Evolutionary conservation across 2,888 invertebrate species (phyloP).

Genomic region (Eulithis prunata): DNA sequence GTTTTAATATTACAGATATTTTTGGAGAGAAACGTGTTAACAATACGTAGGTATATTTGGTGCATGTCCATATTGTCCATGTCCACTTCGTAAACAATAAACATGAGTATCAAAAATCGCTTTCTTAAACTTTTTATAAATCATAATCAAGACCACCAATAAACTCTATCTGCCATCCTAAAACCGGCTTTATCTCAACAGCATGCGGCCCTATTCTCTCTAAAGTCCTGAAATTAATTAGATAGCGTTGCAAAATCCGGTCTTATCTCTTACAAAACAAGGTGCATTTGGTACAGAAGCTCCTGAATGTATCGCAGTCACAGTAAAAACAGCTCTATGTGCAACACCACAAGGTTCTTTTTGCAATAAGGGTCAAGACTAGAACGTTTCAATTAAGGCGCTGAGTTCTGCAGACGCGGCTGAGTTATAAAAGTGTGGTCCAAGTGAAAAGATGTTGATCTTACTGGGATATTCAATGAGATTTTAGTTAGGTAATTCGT

Average conservation of each 20-base stretch:
- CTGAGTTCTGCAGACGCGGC: conserved; percentile 11
- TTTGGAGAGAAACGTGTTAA: too few species aligned
- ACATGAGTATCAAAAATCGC: too few species aligned
- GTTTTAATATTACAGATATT: too few species aligned
- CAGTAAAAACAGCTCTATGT: background rate
- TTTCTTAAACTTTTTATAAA: background rate
- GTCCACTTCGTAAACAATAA: too few species aligned
- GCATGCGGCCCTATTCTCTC: background rate
- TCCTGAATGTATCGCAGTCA: background rate
- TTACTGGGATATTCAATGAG: too few species aligned
- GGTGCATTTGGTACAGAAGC: background rate
- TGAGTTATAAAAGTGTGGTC: conserved; percentile 9
- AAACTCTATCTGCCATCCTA: background rate
- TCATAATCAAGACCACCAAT: conserved; percentile 1
- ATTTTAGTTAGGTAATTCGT: too few species aligned
- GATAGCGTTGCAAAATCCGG: background rate
- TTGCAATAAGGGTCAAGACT: background rate
- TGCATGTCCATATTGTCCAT: too few species aligned
- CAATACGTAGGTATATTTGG: too few species aligned
- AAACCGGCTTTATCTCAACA: background rate
- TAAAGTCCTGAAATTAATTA: too few species aligned
- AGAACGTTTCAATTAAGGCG: conserved; percentile 8
- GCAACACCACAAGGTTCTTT: background rate
- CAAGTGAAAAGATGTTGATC: conserved; percentile 2
- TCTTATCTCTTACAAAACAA: background rate